Evolutionary conservation across 1,140 invertebrate genomes (phyloP), one percentile per base, ranked within the genome.

Genomic region (Brachionus rubens): DNA sequence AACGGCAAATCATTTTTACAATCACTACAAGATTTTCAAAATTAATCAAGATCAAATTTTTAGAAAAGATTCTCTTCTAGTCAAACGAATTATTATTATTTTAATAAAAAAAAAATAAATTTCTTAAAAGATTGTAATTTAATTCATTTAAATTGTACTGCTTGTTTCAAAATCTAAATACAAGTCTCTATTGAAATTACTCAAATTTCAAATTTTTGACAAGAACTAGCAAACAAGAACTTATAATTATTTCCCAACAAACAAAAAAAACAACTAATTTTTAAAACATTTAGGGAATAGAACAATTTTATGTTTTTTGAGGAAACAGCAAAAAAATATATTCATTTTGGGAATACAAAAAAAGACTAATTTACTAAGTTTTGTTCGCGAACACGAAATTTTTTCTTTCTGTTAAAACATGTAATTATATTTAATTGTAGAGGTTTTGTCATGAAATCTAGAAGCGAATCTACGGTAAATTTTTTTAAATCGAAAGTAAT

Each of bases 401-500:
- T 46, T 46, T 46, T 46, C 24, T 65, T 16, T 41, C 24, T 26
- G 19, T 14, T 43, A 10, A 28, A 65, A 43, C 59, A 46, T 65
- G 43, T 46, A 65, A 65, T 65, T 65, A 65, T 24, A 65, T 43
- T 65, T 65, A 65, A 65, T 65, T 65, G 59, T 43, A 65, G 14
- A 41, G 9, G n/a, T 46, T n/a, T 24, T 24, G 21, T 65, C 36
- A 65, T 65, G 59, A 65, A 65, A 62, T 41, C 19, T 65, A 65
- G 40, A 65, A 43, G 54, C 54, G 54, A 16, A 59, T 36, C 16
- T 33, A n/a, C n/a, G n/a, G n/a, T n/a, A n/a, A n/a, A 28, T 54
- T n/a, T 54, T 54, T 24, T 59, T 33, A 36, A 59, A 59, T 33
- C 28, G 30, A 36, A 36, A 59, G 54, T 59, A 59, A 59, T 56